These are phyloP conservation scores for Mycogona germanica DNA, from an alignment of 2,888 invertebrate genomes.

Conservation along the genomic window DNA sequence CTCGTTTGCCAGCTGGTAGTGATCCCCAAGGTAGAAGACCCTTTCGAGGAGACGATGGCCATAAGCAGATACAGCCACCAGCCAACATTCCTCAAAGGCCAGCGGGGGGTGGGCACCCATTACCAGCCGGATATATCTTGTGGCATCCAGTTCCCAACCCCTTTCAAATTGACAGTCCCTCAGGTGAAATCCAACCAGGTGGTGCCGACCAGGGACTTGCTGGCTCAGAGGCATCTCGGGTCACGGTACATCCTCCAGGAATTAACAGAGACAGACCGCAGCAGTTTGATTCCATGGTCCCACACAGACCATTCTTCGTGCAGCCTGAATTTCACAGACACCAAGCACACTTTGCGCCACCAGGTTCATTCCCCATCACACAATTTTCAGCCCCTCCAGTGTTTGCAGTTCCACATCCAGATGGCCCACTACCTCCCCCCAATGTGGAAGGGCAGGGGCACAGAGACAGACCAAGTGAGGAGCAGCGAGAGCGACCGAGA, in stretches of 20 bases:
- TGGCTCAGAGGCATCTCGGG: neutral
- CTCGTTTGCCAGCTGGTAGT: neutral
- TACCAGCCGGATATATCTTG: slow-evolving; percentile 14
- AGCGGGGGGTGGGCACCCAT: neutral
- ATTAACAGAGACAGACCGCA: neutral
- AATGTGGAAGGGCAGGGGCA: too few relatives aligned
- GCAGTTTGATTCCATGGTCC: neutral
- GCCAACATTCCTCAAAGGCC: neutral
- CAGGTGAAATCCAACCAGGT: too few relatives aligned
- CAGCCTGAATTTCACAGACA: too few relatives aligned
- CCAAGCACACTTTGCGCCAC: neutral
- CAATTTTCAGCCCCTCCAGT: slow-evolving; percentile 7
- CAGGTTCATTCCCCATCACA: slow-evolving; percentile 5
- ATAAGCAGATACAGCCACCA: too few relatives aligned
- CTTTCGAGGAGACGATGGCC: too few relatives aligned
- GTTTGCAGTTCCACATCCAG: slow-evolving; percentile 3
- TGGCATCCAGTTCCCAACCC: slow-evolving; percentile 14
- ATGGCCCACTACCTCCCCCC: too few relatives aligned
- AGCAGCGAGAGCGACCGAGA: too few relatives aligned
- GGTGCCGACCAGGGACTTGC: neutral
- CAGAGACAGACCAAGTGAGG: too few relatives aligned
- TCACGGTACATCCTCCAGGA: neutral
- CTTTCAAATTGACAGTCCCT: too few relatives aligned
- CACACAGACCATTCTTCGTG: slow-evolving; percentile 7
- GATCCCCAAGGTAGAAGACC: neutral